These are phyloP conservation scores for Coregonus sp. DNA, from an alignment of 2,797 vertebrate genomes.

Conservation along the genomic window DNA sequence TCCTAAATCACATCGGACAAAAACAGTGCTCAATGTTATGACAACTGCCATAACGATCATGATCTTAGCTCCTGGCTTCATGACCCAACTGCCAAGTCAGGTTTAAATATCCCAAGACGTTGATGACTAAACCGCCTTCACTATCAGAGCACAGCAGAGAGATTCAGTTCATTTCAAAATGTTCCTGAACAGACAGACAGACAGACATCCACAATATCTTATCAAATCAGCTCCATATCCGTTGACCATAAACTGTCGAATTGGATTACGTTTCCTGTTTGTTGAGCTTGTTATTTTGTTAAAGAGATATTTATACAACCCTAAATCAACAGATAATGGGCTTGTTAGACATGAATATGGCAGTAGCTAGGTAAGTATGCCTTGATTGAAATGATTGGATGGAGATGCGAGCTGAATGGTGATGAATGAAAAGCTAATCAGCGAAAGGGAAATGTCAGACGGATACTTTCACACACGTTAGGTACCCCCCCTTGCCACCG, in stretches of 20 bases:
- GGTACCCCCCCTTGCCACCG: slow-evolving; percentile 4
- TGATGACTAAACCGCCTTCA: not conserved
- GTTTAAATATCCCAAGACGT: not conserved
- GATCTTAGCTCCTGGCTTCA: not conserved
- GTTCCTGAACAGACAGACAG: not conserved
- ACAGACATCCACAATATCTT: slow-evolving; percentile 1
- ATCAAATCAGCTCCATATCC: not conserved
- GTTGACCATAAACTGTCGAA: not conserved
- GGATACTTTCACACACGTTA: slow-evolving; percentile 24
- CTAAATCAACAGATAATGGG: not conserved
- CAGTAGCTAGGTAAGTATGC: not conserved
- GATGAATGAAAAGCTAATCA: slow-evolving; percentile 30
- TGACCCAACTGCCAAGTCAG: not conserved
- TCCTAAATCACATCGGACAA: not conserved
- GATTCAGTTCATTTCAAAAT: not conserved
- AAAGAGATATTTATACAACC: slow-evolving; percentile 1
- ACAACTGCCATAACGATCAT: not conserved
- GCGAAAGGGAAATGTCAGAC: slow-evolving; percentile 26
- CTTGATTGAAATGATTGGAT: slow-evolving; percentile 27
- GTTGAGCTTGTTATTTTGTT: not conserved
- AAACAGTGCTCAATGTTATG: not conserved
- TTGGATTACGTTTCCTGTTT: not conserved
- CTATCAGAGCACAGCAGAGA: not conserved
- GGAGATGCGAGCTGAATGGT: not conserved
- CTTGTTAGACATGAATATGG: slow-evolving; percentile 5